phyloP scores from a whole-genome alignment of 1,140 invertebrate genomes.

The Berghia stephanieae region DNA sequence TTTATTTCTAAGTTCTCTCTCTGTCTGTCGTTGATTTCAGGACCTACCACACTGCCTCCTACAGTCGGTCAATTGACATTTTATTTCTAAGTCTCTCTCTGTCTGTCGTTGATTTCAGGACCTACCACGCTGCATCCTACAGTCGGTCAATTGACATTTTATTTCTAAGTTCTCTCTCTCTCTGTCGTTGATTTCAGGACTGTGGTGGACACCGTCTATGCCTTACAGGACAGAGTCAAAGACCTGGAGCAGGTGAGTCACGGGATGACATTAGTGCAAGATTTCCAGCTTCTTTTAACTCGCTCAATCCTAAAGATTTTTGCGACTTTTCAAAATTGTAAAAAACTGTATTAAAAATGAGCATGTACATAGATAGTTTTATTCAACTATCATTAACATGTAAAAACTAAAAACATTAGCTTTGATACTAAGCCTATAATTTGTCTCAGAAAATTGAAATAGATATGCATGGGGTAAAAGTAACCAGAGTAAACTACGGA shows the following conservation, averaged over 20 bases:
- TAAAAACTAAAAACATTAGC: background rate
- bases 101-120: too few relatives aligned
- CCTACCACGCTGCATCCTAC: too few relatives aligned
- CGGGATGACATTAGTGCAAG: background rate
- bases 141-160: background rate
- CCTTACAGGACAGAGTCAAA: constrained; percentile 74
- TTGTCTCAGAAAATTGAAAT: too few relatives aligned
- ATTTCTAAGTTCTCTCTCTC: background rate
- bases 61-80: too few relatives aligned
- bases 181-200: constrained; percentile 67
- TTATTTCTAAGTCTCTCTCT: too few relatives aligned
- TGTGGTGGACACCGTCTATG: constrained; percentile 77
- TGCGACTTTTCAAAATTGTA: background rate
- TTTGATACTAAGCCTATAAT: background rate
- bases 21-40: too few relatives aligned
- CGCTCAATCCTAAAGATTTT: background rate
- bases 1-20: too few relatives aligned
- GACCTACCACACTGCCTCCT: too few relatives aligned
- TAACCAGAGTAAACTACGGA: too few relatives aligned
- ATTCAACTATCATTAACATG: background rate
- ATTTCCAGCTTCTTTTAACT: background rate
- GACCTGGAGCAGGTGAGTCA: constrained; percentile 70
- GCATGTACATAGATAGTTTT: background rate
- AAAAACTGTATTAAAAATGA: background rate
- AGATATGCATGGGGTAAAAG: too few relatives aligned